Percentiles rank a stretch among this genome's conserved stretches.
These are phyloP conservation scores for Passer montanus DNA, from an alignment of 2,113 vertebrate species.

Conservation along the genomic window DNA sequence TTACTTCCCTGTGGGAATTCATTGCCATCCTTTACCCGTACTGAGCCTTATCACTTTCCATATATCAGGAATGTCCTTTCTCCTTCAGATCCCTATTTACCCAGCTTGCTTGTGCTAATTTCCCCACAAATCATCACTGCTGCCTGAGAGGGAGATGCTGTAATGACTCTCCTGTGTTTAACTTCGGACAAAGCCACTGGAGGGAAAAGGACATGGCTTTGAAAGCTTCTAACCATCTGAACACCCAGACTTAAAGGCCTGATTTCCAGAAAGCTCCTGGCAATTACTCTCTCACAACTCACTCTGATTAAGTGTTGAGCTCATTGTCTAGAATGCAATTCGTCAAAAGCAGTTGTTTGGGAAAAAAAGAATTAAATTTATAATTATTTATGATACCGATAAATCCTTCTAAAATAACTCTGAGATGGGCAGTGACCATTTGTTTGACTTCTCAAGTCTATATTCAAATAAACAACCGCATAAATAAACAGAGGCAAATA, in stretches of 20 bases:
- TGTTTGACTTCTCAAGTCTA: neutral
- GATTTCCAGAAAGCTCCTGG: neutral
- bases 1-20: neutral
- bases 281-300: neutral
- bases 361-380: neutral
- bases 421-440: neutral
- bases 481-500: neutral
- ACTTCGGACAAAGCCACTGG: neutral
- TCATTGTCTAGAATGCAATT: neutral
- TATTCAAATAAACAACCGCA: neutral
- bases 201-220: neutral
- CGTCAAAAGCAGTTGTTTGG: neutral
- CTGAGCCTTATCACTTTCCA: neutral
- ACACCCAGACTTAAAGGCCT: neutral
- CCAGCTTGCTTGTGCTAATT: neutral
- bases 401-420: neutral
- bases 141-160: neutral
- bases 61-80: neutral
- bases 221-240: neutral
- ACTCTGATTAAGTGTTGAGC: neutral
- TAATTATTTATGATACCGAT: neutral
- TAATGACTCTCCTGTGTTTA: neutral
- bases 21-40: neutral
- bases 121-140: slow-evolving; percentile 33
- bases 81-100: slow-evolving; percentile 42